Evolutionary conservation across 2,797 vertebrate genomes (phyloP).

Genomic region (Meda fulgida): DNA sequence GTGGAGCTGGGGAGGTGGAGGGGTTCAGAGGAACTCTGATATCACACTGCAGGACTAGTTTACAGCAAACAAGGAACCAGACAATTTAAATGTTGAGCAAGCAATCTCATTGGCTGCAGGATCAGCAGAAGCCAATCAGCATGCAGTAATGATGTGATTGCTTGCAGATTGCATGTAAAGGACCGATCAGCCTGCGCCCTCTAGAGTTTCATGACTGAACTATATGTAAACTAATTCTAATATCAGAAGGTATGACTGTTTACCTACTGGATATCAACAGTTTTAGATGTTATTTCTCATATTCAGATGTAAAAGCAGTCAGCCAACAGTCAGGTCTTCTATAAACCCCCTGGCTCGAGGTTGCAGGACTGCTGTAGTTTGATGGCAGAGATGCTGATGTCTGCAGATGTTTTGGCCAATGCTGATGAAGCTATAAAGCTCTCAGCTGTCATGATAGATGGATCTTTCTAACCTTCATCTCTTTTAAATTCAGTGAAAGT

Average conservation of each 20-base stretch:
- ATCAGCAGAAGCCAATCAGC: background rate
- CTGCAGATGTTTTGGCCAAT: background rate
- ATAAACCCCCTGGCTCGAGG: background rate
- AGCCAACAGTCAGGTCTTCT: background rate
- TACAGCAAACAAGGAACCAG: background rate
- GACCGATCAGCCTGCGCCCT: background rate
- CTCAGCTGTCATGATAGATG: background rate
- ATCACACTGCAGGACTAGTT: background rate
- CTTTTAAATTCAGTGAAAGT: slow-evolving; percentile 4
- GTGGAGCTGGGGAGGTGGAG: background rate
- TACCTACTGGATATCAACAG: background rate
- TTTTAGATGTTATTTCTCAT: background rate
- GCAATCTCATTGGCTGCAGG: background rate
- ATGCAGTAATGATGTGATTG: background rate
- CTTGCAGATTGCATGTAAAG: background rate
- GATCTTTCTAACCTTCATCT: background rate
- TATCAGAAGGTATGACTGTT: background rate
- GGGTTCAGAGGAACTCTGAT: background rate
- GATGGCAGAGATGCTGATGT: slow-evolving; percentile 9
- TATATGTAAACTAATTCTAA: background rate
- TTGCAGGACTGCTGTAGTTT: background rate
- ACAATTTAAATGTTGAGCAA: background rate
- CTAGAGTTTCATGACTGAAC: background rate
- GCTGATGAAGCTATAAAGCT: background rate
- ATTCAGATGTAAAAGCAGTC: background rate